A percentile compares a stretch with the other conserved stretches of the same genome.
Evolutionary conservation across 2,888 invertebrate species (phyloP).

Genomic region (Lysandra bellargus): DNA sequence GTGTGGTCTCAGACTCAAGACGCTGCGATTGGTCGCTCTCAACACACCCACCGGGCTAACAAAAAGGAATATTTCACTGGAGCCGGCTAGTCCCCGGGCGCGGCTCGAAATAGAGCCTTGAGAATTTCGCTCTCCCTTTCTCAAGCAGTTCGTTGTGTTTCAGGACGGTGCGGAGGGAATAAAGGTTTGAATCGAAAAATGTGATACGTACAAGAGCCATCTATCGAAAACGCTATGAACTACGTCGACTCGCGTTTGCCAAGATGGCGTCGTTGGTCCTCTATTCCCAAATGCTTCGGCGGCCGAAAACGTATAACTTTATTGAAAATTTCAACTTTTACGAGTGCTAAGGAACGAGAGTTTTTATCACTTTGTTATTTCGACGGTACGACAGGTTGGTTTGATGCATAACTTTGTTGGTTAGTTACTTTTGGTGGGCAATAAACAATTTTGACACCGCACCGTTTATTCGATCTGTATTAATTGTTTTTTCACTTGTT

Average conservation of each 20-base stretch:
- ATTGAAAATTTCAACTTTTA: constrained; percentile 11
- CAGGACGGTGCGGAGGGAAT: constrained; percentile 73
- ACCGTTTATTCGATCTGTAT: not conserved
- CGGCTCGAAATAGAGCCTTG: constrained; percentile 64
- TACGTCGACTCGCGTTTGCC: constrained; percentile 46
- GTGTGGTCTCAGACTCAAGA: constrained; percentile 60
- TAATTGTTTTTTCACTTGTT: not conserved
- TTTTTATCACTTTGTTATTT: constrained; percentile 19
- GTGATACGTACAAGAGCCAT: constrained; percentile 59
- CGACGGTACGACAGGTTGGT: constrained; percentile 1
- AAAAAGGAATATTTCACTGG: constrained; percentile 64
- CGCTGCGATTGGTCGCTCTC: constrained; percentile 66
- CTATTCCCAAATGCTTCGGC: constrained; percentile 4
- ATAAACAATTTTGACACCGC: not conserved
- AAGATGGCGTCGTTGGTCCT: constrained; percentile 67
- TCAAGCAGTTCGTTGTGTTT: constrained; percentile 60
- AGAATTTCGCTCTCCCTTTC: constrained; percentile 78
- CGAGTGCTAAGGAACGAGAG: not conserved
- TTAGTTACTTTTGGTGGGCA: constrained; percentile 16
- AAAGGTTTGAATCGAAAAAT: constrained; percentile 61
- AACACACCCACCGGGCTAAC: constrained; percentile 65
- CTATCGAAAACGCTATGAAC: constrained; percentile 51
- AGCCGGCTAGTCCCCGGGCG: constrained; percentile 54
- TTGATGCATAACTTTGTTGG: constrained; percentile 8
- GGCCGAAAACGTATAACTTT: constrained; percentile 34